phyloP scores from a whole-genome alignment of 2,797 vertebrate genomes.

The Cheirogaleus major region DNA sequence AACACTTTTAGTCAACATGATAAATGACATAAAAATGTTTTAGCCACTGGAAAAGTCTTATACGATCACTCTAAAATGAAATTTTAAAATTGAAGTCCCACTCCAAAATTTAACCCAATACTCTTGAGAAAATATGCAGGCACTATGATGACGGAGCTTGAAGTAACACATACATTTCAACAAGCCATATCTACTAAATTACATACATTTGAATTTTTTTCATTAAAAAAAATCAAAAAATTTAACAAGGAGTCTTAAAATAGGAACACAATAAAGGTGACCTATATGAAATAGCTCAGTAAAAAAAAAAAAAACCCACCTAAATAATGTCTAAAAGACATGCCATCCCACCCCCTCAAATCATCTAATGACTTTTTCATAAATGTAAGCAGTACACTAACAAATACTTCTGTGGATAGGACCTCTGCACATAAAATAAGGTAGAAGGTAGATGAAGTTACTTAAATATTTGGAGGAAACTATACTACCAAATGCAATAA shows the following conservation, averaged over 20 bases:
- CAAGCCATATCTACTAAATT: not conserved
- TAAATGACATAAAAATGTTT: fast-evolving
- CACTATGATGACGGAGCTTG: too few species aligned
- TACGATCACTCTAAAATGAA: not conserved
- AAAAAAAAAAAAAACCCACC: not conserved
- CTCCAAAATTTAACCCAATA: not conserved
- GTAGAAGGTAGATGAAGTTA: not conserved
- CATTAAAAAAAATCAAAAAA: not conserved
- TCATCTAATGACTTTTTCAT: not conserved
- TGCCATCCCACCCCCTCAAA: not conserved
- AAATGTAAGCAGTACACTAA: not conserved
- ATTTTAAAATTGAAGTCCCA: not conserved
- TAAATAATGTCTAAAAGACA: not conserved
- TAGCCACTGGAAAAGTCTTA: not conserved
- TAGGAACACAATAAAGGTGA: not conserved
- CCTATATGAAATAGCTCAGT: not conserved
- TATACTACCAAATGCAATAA: not conserved
- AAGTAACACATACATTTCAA: not conserved
- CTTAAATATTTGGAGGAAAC: not conserved
- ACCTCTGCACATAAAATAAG: not conserved
- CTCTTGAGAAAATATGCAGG: not conserved
- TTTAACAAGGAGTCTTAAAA: not conserved
- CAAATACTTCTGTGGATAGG: not conserved
- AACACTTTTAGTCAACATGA: fast-evolving
- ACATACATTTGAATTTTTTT: not conserved